Evolutionary conservation across 2,113 vertebrate species (phyloP).

Genomic region (Psittacula cyanocephala): DNA sequence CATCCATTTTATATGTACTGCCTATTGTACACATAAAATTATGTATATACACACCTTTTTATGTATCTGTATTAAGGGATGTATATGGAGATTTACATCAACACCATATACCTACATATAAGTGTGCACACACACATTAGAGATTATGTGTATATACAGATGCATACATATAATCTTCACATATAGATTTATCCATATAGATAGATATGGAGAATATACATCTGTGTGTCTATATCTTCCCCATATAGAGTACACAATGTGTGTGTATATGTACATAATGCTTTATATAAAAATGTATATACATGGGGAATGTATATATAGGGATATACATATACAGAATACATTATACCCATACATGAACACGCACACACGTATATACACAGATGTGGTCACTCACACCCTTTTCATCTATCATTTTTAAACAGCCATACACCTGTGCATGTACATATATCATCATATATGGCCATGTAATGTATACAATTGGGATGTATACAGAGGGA

Average conservation of each 20-base stretch:
- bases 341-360: not conserved
- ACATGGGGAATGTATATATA: not conserved
- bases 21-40: not conserved
- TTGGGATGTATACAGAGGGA: not conserved
- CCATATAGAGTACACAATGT: not conserved
- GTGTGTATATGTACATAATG: no score
- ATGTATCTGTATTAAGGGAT: not conserved
- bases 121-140: not conserved
- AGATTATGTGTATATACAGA: not conserved
- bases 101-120: not conserved
- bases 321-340: not conserved
- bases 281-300: not conserved
- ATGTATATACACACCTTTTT: not conserved
- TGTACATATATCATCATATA: no score
- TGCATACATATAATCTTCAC: not conserved
- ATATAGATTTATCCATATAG: not conserved
- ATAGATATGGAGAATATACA: rapidly evolving
- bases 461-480: not conserved
- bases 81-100: not conserved
- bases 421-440: not conserved
- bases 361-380: not conserved
- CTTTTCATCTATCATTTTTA: not conserved
- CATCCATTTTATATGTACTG: not conserved
- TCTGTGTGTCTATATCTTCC: not conserved
- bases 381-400: not conserved